Conservation (phyloP, 2,888 invertebrate species). For the Bombylius major region DNA sequence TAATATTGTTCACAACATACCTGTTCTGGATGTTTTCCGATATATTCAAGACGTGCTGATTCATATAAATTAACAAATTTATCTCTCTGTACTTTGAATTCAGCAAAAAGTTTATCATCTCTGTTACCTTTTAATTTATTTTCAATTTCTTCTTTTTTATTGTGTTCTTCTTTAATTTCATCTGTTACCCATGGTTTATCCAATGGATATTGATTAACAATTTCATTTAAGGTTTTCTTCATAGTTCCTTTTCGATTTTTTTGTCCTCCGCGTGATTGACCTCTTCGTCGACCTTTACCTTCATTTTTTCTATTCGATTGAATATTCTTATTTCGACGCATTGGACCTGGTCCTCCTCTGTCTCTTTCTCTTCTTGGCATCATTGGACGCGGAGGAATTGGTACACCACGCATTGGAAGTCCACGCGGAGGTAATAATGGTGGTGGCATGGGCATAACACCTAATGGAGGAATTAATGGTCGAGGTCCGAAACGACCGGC, state of each 20-base stretch:
- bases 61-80: constrained; percentile 44
- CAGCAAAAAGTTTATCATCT: constrained; percentile 42
- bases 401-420: constrained; percentile 8
- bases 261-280: neutral
- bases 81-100: constrained; percentile 44
- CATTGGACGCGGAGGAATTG: constrained; percentile 1
- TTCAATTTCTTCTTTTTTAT: constrained; percentile 42
- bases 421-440: constrained; percentile 6
- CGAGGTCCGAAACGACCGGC: constrained; percentile 8
- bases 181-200: constrained; percentile 47
- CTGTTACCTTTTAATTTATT: constrained; percentile 37
- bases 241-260: constrained; percentile 7
- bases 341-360: constrained; percentile 4
- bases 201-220: constrained; percentile 36
- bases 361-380: constrained; percentile 1
- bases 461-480: constrained; percentile 13
- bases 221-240: constrained; percentile 31
- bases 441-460: constrained; percentile 8
- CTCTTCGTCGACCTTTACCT: neutral
- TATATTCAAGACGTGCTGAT: constrained; percentile 41
- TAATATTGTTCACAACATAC: constrained; percentile 20
- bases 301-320: constrained; percentile 4
- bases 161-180: constrained; percentile 41
- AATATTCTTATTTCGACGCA: constrained; percentile 10
- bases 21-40: constrained; percentile 41